Conservation (phyloP, 2,113 vertebrate species). For the Corythornis cristatus region DNA sequence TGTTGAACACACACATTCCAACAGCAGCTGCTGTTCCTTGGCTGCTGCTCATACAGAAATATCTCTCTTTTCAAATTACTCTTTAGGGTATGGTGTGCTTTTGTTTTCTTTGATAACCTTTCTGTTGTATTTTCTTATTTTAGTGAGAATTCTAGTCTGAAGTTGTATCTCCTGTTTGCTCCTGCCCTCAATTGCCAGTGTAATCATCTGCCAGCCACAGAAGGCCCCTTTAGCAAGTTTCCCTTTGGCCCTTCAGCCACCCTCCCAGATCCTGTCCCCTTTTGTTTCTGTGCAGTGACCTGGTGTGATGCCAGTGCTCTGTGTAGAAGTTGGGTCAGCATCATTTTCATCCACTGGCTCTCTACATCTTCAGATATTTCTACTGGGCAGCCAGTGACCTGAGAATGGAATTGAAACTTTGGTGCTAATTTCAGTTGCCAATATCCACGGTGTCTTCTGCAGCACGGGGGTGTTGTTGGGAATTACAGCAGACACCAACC, state of each 20-base stretch:
- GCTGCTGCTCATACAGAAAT: not conserved
- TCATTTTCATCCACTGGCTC: not conserved
- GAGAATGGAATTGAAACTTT: not conserved
- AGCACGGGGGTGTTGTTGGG: not conserved
- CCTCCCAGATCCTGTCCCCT: not conserved
- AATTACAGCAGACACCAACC: not conserved
- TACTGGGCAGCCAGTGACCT: not conserved
- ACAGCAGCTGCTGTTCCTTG: not conserved
- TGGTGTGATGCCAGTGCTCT: not conserved
- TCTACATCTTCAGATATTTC: not conserved
- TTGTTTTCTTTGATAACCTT: not conserved
- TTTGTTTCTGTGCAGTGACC: not conserved
- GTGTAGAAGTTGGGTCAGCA: not conserved
- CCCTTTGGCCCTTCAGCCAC: not conserved
- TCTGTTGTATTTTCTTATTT: not conserved
- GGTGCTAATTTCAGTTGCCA: accelerated
- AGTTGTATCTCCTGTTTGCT: not conserved
- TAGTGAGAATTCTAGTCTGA: not conserved
- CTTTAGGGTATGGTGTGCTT: not conserved
- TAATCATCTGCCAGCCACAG: not conserved
- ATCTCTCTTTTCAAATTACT: not conserved
- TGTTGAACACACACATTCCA: not conserved
- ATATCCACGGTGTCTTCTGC: accelerated
- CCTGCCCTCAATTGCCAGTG: not conserved
- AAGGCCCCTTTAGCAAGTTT: accelerated